These are phyloP conservation scores for Arctopsyche grandis DNA, from an alignment of 1,140 invertebrate species.

Conservation along the genomic window DNA sequence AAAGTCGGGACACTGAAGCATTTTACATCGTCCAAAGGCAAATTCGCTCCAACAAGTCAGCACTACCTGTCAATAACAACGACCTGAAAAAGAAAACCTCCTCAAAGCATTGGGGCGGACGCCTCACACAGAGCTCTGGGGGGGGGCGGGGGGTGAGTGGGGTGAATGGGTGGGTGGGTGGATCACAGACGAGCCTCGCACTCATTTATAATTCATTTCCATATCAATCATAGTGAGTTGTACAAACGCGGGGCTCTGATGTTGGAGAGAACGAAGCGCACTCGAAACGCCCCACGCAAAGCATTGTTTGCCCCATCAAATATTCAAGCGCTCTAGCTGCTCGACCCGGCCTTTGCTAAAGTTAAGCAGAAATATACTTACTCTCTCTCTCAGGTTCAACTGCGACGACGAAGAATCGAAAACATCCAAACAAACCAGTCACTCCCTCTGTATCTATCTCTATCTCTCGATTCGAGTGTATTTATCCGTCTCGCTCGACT, in stretches of 20 bases:
- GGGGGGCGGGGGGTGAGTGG: neutral
- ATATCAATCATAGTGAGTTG: constrained; percentile 54
- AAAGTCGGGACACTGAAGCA: too few species aligned
- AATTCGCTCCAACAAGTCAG: too few species aligned
- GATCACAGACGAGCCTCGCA: constrained; percentile 8
- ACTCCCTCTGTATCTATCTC: too few species aligned
- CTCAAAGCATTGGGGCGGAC: neutral
- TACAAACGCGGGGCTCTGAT: constrained; percentile 44
- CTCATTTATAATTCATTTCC: constrained; percentile 54
- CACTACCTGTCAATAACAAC: too few species aligned
- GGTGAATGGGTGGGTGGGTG: neutral
- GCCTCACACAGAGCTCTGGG: too few species aligned
- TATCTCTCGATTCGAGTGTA: too few species aligned
- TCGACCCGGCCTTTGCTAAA: neutral
- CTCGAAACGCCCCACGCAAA: constrained; percentile 48
- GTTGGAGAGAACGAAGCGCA: constrained; percentile 38
- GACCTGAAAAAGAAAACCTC: neutral
- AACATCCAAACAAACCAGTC: constrained; percentile 16
- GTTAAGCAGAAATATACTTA: constrained; percentile 4
- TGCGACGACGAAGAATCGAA: constrained; percentile 19
- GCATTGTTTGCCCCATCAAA: constrained; percentile 53
- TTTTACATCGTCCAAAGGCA: too few species aligned
- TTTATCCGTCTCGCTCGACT: too few species aligned
- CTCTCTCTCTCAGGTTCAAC: neutral
- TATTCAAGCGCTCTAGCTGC: constrained; percentile 46